phyloP scores from a whole-genome alignment of 1,140 invertebrate genomes.

The Brachionus manjavacas region DNA sequence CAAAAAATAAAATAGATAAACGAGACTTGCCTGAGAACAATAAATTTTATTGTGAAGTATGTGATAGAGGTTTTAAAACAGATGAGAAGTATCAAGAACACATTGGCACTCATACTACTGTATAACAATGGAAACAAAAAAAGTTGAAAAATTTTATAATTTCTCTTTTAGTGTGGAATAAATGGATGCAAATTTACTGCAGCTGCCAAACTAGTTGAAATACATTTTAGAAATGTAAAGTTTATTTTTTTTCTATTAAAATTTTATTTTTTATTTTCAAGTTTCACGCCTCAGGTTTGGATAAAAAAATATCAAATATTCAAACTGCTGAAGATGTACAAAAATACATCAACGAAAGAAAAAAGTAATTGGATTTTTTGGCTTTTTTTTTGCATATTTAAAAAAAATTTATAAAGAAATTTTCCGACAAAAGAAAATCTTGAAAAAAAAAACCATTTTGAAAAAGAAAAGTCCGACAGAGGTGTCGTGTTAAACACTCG shows the following conservation, averaged over 20 bases:
- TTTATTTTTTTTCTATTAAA: neutral
- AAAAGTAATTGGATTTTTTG: constrained; percentile 59
- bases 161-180: constrained; percentile 63
- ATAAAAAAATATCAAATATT: constrained; percentile 68
- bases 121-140: constrained; percentile 48
- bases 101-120: constrained; percentile 63
- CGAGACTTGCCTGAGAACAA: constrained; percentile 51
- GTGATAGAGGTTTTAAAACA: constrained; percentile 67
- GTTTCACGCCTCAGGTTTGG: constrained; percentile 73
- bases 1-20: constrained; percentile 48
- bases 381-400: constrained; percentile 36
- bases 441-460: constrained; percentile 63
- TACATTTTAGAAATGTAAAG: constrained; percentile 67
- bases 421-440: constrained; percentile 67
- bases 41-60: constrained; percentile 65
- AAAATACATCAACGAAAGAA: constrained; percentile 74
- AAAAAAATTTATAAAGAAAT: constrained; percentile 49
- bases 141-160: neutral
- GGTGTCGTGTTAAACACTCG: constrained; percentile 55
- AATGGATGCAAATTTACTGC: constrained; percentile 76
- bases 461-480: constrained; percentile 63
- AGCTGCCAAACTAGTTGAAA: constrained; percentile 70
- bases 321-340: constrained; percentile 72
- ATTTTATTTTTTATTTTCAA: constrained; percentile 43
- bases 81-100: constrained; percentile 64